Evolutionary conservation across 2,888 invertebrate genomes (phyloP).

Genomic region (Auanema sp.): DNA sequence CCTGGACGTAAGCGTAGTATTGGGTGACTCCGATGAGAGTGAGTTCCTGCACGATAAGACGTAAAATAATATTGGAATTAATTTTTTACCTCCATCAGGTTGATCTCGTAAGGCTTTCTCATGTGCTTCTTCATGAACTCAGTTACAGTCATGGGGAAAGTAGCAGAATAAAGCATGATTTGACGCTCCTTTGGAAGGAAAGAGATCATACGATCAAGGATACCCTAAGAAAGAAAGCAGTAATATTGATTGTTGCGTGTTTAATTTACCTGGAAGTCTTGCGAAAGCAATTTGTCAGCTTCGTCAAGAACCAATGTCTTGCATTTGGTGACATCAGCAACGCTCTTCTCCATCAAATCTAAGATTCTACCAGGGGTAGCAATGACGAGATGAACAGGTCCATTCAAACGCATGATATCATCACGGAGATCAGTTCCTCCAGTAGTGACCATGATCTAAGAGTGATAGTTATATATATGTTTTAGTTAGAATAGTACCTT

Average conservation of each 20-base stretch:
- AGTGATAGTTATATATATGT: background rate
- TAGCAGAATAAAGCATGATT: conserved; percentile 96
- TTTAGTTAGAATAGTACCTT: conserved; percentile 67
- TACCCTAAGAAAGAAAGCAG: conserved; percentile 70
- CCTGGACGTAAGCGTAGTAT: conserved; percentile 99
- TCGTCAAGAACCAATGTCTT: conserved; percentile 95
- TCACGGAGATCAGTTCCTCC: conserved; percentile 91
- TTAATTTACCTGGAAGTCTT: conserved; percentile 82
- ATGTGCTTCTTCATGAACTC: conserved; percentile 98
- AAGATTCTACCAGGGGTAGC: conserved; percentile 98
- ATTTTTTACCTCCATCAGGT: conserved; percentile 84
- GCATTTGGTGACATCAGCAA: conserved; percentile 92
- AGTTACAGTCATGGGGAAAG: conserved; percentile 96
- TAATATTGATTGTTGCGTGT: conserved; percentile 1
- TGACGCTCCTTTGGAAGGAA: conserved; percentile 90
- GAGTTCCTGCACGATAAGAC: conserved; percentile 73
- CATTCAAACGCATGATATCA: conserved; percentile 98
- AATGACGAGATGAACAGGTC: conserved; percentile 92
- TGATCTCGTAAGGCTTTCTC: conserved; percentile 92
- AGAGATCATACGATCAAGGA: conserved; percentile 94
- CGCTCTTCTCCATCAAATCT: conserved; percentile 97
- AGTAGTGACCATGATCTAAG: conserved; percentile 92
- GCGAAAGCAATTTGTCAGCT: conserved; percentile 96
- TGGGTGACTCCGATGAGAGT: conserved; percentile 98
- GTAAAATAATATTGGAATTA: background rate